These are phyloP conservation scores for Uloborus diversus DNA, from an alignment of 1,140 invertebrate species.

Conservation along the genomic window DNA sequence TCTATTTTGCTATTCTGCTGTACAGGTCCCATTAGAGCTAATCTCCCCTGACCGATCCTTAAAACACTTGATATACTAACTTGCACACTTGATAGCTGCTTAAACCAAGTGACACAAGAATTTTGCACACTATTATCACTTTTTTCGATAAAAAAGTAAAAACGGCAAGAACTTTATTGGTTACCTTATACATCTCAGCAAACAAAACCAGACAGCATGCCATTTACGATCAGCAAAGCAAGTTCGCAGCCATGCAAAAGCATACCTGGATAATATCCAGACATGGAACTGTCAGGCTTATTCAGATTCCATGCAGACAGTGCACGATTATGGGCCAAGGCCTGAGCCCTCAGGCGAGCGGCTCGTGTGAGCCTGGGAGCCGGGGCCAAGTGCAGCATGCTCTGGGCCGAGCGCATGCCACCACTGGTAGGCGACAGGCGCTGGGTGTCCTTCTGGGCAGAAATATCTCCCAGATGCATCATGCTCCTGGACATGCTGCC, in stretches of 20 bases:
- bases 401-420: conserved; percentile 16
- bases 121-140: no score
- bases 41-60: no score
- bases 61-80: no score
- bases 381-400: conserved; percentile 43
- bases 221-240: no score
- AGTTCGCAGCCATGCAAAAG: conserved; percentile 31
- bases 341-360: conserved; percentile 41
- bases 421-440: background rate
- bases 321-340: conserved; percentile 9
- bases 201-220: no score
- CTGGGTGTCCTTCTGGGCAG: background rate
- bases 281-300: conserved; percentile 9
- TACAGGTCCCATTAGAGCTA: no score
- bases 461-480: conserved; percentile 31
- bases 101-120: no score
- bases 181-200: no score
- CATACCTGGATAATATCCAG: conserved; percentile 45
- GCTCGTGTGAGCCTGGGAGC: conserved; percentile 52
- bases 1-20: no score
- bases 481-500: conserved; percentile 40
- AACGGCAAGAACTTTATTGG: no score
- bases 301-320: conserved; percentile 50
- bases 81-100: no score
- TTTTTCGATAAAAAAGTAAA: no score